Percentiles rank a stretch among this genome's conserved stretches.
Conservation (phyloP, 2,888 invertebrate genomes). For the Ichneumoninae sp. region DNA sequence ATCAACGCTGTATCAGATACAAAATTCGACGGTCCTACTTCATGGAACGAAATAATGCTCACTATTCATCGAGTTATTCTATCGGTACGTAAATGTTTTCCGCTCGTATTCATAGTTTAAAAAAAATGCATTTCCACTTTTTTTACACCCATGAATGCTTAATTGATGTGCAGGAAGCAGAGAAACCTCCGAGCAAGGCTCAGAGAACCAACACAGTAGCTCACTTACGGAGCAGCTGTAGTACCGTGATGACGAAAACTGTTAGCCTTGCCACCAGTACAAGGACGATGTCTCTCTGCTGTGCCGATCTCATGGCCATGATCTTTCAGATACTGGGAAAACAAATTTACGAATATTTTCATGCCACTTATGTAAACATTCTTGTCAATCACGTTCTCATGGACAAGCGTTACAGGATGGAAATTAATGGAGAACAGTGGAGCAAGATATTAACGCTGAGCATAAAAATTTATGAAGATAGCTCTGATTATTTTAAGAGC, state of each 20-base stretch:
- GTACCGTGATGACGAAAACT: conserved; percentile 60
- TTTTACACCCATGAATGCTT: background rate
- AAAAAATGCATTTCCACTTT: conserved; percentile 8
- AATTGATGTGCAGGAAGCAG: conserved; percentile 83
- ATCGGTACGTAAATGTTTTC: conserved; percentile 26
- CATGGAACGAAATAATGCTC: conserved; percentile 61
- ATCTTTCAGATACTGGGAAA: conserved; percentile 76
- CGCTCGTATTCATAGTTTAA: background rate
- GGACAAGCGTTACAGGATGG: conserved; percentile 85
- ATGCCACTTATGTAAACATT: conserved; percentile 86
- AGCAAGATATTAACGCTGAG: conserved; percentile 82
- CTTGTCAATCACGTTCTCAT: conserved; percentile 86
- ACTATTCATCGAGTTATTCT: conserved; percentile 42
- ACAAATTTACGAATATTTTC: conserved; percentile 80
- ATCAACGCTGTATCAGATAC: conserved; percentile 41
- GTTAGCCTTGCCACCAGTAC: conserved; percentile 61
- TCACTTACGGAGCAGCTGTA: conserved; percentile 83
- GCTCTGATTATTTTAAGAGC: conserved; percentile 83
- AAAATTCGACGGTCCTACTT: conserved; percentile 14
- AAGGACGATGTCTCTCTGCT: conserved; percentile 66
- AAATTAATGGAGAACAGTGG: conserved; percentile 86
- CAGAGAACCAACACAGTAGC: conserved; percentile 81
- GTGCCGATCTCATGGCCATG: conserved; percentile 70
- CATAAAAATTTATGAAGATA: conserved; percentile 75
- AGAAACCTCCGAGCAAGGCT: conserved; percentile 6